Evolutionary conservation across 2,888 invertebrate genomes (phyloP).

Genomic region (Aethes cnicana): DNA sequence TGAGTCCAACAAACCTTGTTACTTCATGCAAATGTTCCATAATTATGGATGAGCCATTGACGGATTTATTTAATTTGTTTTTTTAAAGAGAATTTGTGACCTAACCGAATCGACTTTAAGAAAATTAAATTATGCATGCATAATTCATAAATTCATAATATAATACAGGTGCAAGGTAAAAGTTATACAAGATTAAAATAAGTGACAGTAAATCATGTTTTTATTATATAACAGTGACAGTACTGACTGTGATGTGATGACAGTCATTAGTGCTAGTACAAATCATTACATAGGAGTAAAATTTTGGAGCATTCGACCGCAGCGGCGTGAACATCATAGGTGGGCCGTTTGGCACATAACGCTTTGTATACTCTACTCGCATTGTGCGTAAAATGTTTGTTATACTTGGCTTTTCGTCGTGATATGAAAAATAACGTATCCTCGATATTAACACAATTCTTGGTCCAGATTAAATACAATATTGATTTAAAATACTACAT

Average conservation of each 20-base stretch:
- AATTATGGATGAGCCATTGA: no score
- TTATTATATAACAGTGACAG: constrained; percentile 9
- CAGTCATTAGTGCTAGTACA: constrained; percentile 24
- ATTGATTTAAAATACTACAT: no score
- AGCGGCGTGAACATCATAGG: constrained; percentile 17
- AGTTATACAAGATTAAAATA: neutral
- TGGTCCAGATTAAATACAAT: neutral
- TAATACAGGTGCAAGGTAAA: no score
- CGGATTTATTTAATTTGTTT: no score
- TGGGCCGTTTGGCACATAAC: constrained; percentile 22
- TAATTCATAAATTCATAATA: no score
- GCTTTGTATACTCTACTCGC: constrained; percentile 3
- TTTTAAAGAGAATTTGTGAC: no score
- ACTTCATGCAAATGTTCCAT: no score
- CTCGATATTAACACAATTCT: neutral
- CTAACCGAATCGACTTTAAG: no score
- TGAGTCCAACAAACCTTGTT: constrained; percentile 8
- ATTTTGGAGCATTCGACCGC: constrained; percentile 18
- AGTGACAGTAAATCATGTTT: no score
- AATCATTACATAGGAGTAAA: constrained; percentile 23
- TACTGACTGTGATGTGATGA: constrained; percentile 4
- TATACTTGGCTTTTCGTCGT: constrained; percentile 4
- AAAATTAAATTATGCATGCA: no score
- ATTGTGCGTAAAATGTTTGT: constrained; percentile 10
- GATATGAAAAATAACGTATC: neutral